Evolutionary conservation across 2,888 invertebrate species (phyloP), one percentile per base, ranked within the genome.

Genomic region (Agrochola macilenta): DNA sequence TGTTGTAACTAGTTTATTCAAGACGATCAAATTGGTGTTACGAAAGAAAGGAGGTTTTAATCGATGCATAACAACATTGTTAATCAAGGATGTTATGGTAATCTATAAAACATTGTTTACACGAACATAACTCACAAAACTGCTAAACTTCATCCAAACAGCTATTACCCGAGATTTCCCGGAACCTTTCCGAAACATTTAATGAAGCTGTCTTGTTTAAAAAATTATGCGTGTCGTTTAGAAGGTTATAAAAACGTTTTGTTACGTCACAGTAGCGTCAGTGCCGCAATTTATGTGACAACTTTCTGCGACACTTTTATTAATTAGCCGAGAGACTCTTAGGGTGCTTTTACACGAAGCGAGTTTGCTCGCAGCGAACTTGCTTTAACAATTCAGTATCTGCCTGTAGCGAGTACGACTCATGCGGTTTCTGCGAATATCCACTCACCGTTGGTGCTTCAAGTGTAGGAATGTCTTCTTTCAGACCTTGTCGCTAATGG

Each of bases 291-390:
- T 91, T 89, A 90, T 89, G 88, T 78, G 75, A 81, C 85, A 88
- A 91, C 86, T 91, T 90, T 88, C 87, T 86, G 88, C 85, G 88
- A 88, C 90, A 89, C 86, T 91, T 90, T 88, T 88, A 91, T 91
- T 91, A 91, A 91, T 91, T 91, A 91, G 90, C 81, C 71, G 69
- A 82, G 79, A 77, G 77, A 70, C 66, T 46, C 17, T 79, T 23
- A 82, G 23, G 83, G 26, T 14, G 17, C 7, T 46, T 39, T 46
- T 26, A 76, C 23, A 79, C 14, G 43, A 1, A 14, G 14, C 5
- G 0, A 65, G 52, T 20, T 26, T 17, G 9, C 23, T 49, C 7
- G 7, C 57, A 69, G 57, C 58, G 17, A 26, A 35, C n/a, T 60
- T 35, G 2, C 60, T 30, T 17, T 17, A 60, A 17, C 26, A 60